Conservation (phyloP, 1,140 invertebrate species). For the Drosophila gunungcola region DNA sequence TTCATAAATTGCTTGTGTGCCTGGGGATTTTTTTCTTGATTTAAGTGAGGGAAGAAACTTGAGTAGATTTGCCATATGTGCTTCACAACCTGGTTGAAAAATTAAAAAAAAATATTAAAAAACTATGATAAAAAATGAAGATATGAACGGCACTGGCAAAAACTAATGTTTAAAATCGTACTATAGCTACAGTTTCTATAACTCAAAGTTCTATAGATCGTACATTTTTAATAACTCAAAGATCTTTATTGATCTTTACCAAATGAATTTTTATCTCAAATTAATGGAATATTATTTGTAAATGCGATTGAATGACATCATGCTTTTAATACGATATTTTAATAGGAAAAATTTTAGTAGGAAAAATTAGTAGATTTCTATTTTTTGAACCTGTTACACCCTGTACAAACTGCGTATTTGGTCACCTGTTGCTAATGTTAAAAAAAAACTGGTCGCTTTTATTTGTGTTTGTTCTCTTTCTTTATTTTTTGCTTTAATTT, state of each 20-base stretch:
- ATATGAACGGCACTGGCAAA: background rate
- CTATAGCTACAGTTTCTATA: no score
- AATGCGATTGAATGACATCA: no score
- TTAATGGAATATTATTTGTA: no score
- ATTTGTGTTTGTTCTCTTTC: slow-evolving; percentile 38
- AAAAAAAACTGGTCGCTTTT: slow-evolving; percentile 22
- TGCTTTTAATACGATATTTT: no score
- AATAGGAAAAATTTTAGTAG: no score
- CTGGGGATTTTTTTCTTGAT: slow-evolving; percentile 25
- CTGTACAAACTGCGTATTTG: slow-evolving; percentile 24
- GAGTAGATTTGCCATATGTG: slow-evolving; percentile 77
- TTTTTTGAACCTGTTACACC: slow-evolving; percentile 66
- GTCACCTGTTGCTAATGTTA: slow-evolving; percentile 69
- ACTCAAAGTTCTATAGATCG: no score
- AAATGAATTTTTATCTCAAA: no score
- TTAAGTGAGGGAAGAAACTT: slow-evolving; percentile 54
- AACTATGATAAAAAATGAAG: slow-evolving; percentile 3
- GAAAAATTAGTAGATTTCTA: background rate
- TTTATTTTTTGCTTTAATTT: slow-evolving; percentile 40
- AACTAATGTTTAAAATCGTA: no score
- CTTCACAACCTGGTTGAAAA: slow-evolving; percentile 41
- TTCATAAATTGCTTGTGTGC: slow-evolving; percentile 76
- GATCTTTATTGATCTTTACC: no score
- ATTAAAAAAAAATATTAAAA: slow-evolving; percentile 4
- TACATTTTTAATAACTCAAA: no score